Conservation (phyloP, 2,113 vertebrate species). For the Ciconia maguari region DNA sequence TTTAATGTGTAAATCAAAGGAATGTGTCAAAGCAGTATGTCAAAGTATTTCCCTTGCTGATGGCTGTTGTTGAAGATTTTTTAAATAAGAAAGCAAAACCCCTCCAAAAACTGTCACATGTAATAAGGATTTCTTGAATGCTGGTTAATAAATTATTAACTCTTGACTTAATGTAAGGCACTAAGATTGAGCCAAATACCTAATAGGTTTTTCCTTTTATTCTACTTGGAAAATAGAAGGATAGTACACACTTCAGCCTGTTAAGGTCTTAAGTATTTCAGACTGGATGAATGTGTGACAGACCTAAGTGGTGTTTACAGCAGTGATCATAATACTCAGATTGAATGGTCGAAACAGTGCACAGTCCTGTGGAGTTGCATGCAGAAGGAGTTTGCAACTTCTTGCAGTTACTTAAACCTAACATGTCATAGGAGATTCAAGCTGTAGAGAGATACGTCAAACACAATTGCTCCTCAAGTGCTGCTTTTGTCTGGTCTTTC, state of each 20-base stretch:
- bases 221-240: background rate
- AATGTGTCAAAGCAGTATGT: background rate
- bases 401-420: background rate
- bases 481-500: background rate
- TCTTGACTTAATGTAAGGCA: background rate
- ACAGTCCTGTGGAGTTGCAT: background rate
- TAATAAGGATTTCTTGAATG: background rate
- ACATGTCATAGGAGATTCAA: background rate
- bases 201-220: background rate
- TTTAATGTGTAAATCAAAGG: constrained; percentile 6
- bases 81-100: constrained; percentile 20
- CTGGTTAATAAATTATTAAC: constrained; percentile 41
- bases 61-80: background rate
- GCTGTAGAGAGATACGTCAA: background rate
- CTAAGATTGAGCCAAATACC: background rate
- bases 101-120: background rate
- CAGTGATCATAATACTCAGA: background rate
- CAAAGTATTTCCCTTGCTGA: background rate
- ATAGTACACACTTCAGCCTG: background rate
- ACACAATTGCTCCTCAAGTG: background rate
- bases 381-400: background rate
- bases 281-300: background rate
- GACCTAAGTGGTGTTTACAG: background rate
- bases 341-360: background rate
- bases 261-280: background rate